A percentile compares a stretch with the other conserved stretches of the same genome.
Conservation (phyloP, 2,113 vertebrate species). For the Phylloscopus trochiloides region DNA sequence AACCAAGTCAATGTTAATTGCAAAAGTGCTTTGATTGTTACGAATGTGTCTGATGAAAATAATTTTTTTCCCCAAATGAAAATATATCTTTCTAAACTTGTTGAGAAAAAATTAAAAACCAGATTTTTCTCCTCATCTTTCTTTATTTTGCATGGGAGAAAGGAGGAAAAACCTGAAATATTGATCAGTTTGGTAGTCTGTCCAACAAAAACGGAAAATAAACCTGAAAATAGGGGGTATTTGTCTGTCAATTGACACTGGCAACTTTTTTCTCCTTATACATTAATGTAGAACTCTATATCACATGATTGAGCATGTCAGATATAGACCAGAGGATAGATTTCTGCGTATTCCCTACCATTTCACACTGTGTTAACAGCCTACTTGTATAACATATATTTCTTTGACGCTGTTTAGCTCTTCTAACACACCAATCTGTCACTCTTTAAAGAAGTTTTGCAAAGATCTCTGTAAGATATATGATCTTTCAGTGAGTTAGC, state of each 20-base stretch:
- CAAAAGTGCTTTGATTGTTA: not conserved
- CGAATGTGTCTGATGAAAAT: not conserved
- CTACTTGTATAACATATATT: constrained; percentile 5
- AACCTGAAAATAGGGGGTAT: not conserved
- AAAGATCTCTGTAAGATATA: not conserved
- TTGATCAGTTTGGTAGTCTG: not conserved
- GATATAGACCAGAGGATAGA: not conserved
- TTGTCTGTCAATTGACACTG: not conserved
- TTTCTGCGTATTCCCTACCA: not conserved
- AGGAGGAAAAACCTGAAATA: not conserved
- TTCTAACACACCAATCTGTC: constrained; percentile 28
- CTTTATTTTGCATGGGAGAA: not conserved
- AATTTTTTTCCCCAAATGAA: not conserved
- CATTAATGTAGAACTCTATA: not conserved
- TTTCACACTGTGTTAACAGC: constrained; percentile 27
- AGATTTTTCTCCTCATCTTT: fast-evolving
- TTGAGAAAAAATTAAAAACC: not conserved
- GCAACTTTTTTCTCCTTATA: not conserved
- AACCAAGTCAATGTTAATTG: not conserved
- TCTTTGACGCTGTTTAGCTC: constrained; percentile 19
- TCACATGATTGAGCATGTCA: not conserved
- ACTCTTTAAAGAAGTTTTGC: constrained; percentile 27
- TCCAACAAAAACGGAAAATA: not conserved
- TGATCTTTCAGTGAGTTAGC: constrained; percentile 16
- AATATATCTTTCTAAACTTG: not conserved